Conservation (phyloP, 2,797 vertebrate genomes). For the Melanotaenia pygmaea region DNA sequence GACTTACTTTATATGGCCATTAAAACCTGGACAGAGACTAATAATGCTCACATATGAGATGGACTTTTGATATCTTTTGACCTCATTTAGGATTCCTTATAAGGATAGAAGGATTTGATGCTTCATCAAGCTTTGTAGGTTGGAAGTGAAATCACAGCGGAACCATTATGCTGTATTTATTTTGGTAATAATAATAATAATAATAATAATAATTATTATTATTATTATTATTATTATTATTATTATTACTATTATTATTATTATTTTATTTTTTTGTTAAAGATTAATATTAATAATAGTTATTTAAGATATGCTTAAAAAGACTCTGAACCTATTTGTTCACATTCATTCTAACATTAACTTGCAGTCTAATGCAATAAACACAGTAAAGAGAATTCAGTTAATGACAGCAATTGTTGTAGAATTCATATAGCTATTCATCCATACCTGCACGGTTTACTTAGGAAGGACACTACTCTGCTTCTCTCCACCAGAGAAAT, state of each 20-base stretch:
- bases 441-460: constrained; percentile 13
- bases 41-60: background rate
- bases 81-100: background rate
- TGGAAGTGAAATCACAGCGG: background rate
- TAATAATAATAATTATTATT: no score
- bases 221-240: no score
- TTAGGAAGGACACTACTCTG: background rate
- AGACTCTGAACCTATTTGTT: background rate
- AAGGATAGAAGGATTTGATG: background rate
- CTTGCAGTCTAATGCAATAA: background rate
- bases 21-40: background rate
- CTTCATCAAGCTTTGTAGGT: background rate
- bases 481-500: constrained; percentile 41
- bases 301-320: background rate
- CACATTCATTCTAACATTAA: background rate
- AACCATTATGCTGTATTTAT: background rate
- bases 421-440: background rate
- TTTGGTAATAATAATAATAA: background rate
- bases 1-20: background rate
- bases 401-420: background rate
- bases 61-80: background rate
- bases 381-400: background rate
- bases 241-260: no score
- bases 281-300: background rate
- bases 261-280: background rate